Evolutionary conservation across 2,888 invertebrate species (phyloP).

Genomic region (Drosophila emarginata): DNA sequence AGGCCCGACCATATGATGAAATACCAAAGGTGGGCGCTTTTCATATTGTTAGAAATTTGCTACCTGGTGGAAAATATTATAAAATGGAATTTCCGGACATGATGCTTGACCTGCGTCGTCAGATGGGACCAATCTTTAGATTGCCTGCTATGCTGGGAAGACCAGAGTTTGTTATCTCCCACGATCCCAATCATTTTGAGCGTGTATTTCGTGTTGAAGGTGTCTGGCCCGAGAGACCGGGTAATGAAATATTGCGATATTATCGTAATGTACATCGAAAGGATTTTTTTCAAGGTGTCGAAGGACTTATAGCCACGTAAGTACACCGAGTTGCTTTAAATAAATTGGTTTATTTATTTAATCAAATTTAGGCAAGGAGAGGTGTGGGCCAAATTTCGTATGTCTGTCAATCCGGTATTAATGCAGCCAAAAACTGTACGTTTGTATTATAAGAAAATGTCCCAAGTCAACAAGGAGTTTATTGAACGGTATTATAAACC

Average conservation of each 20-base stretch:
- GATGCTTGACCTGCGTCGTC: slow-evolving; percentile 43
- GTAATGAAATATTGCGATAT: slow-evolving; percentile 78
- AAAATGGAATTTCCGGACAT: slow-evolving; percentile 52
- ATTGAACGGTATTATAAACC: slow-evolving; percentile 48
- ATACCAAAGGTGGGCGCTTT: slow-evolving; percentile 56
- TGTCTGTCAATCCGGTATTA: slow-evolving; percentile 86
- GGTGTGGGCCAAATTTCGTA: slow-evolving; percentile 86
- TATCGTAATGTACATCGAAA: slow-evolving; percentile 76
- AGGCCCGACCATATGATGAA: slow-evolving; percentile 58
- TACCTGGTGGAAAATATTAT: slow-evolving; percentile 69
- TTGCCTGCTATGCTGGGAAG: slow-evolving; percentile 78
- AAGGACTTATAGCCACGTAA: slow-evolving; percentile 68
- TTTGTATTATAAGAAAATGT: slow-evolving; percentile 83
- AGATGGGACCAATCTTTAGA: slow-evolving; percentile 81
- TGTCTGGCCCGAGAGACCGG: slow-evolving; percentile 82
- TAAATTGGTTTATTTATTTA: background rate
- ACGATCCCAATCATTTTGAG: slow-evolving; percentile 84
- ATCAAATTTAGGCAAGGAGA: slow-evolving; percentile 75
- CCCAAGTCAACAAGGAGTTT: slow-evolving; percentile 82
- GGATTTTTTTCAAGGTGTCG: slow-evolving; percentile 62
- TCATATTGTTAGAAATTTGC: slow-evolving; percentile 27
- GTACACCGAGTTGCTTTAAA: background rate
- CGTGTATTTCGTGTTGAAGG: slow-evolving; percentile 83
- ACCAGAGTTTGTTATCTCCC: slow-evolving; percentile 78
- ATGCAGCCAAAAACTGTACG: slow-evolving; percentile 85